Conservation (phyloP, 2,888 invertebrate genomes). For the Lithodes maja region DNA sequence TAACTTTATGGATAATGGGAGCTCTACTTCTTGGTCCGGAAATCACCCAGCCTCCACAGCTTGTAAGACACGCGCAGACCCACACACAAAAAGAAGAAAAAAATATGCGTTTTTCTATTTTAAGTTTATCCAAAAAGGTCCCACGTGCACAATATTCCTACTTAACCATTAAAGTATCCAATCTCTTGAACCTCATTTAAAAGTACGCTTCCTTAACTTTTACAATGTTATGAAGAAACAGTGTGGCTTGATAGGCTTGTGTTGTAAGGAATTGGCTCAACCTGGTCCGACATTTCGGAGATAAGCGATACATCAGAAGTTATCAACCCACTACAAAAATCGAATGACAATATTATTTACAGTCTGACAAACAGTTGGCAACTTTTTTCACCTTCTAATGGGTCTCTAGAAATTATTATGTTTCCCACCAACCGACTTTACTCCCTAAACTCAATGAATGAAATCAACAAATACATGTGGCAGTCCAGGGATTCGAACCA, state of each 20-base stretch:
- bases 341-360: no score
- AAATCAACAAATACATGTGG: no score
- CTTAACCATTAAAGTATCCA: constrained; percentile 41
- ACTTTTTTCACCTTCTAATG: no score
- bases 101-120: neutral
- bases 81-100: neutral
- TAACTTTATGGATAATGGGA: no score
- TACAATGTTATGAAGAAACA: constrained; percentile 39
- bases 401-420: no score
- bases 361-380: no score
- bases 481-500: no score
- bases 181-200: constrained; percentile 35
- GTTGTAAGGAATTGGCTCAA: constrained; percentile 37
- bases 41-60: neutral
- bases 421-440: no score
- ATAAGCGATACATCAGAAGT: no score
- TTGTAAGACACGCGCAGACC: neutral
- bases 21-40: no score
- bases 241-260: constrained; percentile 28
- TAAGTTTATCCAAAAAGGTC: constrained; percentile 16
- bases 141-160: constrained; percentile 45
- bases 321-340: no score
- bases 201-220: constrained; percentile 38
- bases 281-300: neutral
- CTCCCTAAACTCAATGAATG: no score